phyloP scores from a whole-genome alignment of 2,113 vertebrate species.

The Lamprotornis superbus region DNA sequence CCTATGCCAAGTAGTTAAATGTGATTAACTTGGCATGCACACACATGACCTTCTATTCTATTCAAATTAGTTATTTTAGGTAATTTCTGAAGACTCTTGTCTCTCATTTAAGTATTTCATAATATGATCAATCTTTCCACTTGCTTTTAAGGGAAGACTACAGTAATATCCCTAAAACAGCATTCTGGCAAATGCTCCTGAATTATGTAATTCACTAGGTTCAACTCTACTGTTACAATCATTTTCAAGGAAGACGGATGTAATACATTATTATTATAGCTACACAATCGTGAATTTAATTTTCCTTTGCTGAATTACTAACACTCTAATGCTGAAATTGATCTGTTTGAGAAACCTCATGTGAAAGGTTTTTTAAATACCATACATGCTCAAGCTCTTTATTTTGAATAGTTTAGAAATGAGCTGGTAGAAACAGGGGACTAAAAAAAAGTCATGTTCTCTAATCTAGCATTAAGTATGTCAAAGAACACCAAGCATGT shows the following conservation, averaged over 20 bases:
- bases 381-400: slow-evolving; percentile 65
- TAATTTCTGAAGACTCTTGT: slow-evolving; percentile 48
- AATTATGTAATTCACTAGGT: slow-evolving; percentile 71
- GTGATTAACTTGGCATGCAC: slow-evolving; percentile 55
- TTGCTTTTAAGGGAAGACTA: slow-evolving; percentile 63
- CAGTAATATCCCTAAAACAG: slow-evolving; percentile 51
- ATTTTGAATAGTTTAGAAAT: slow-evolving; percentile 74
- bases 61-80: slow-evolving; percentile 59
- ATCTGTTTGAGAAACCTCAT: slow-evolving; percentile 76
- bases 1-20: slow-evolving; percentile 62
- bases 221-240: slow-evolving; percentile 65
- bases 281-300: slow-evolving; percentile 64
- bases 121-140: slow-evolving; percentile 44
- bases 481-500: slow-evolving; percentile 73
- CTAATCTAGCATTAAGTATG: slow-evolving; percentile 72
- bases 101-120: slow-evolving; percentile 51
- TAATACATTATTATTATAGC: slow-evolving; percentile 71
- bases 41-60: slow-evolving; percentile 64
- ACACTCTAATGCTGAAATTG: slow-evolving; percentile 74
- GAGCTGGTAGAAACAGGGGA: slow-evolving; percentile 52
- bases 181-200: slow-evolving; percentile 61
- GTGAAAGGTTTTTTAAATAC: slow-evolving; percentile 74
- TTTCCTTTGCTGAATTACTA: slow-evolving; percentile 75
- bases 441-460: not conserved
- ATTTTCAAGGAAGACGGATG: slow-evolving; percentile 67